Percentiles rank a stretch among this genome's conserved stretches.
phyloP scores from a whole-genome alignment of 2,113 vertebrate species.

The Chascanopsetta lugubris region DNA sequence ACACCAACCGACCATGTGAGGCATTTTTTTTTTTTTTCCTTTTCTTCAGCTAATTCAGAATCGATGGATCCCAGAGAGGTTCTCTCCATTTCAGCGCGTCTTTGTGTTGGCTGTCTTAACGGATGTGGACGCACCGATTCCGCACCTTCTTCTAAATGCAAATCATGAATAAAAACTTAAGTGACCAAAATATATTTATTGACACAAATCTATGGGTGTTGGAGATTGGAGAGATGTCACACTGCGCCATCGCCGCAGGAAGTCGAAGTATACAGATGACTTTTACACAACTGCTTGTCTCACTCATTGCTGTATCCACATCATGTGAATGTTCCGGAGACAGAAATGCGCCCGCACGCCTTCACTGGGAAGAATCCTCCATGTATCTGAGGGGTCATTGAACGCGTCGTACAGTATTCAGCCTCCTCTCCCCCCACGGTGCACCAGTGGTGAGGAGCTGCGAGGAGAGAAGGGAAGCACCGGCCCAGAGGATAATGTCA shows the following conservation, averaged over 20 bases:
- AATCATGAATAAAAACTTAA: slow-evolving; percentile 69
- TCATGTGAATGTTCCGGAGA: slow-evolving; percentile 64
- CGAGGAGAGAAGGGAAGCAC: slow-evolving; percentile 22
- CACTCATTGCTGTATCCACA: slow-evolving; percentile 59
- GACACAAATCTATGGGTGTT: slow-evolving; percentile 44
- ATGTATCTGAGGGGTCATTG: slow-evolving; percentile 13
- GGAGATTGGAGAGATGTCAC: slow-evolving; percentile 30
- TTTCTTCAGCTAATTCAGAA: slow-evolving; percentile 26
- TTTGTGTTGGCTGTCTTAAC: slow-evolving; percentile 56
- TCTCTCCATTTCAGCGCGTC: slow-evolving; percentile 47
- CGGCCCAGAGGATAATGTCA: slow-evolving; percentile 62
- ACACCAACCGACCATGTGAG: slow-evolving; percentile 31
- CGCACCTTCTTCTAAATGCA: slow-evolving; percentile 58
- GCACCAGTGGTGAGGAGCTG: slow-evolving; percentile 15
- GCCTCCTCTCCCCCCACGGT: neutral
- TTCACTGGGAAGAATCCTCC: slow-evolving; percentile 3
- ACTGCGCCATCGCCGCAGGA: slow-evolving; percentile 14
- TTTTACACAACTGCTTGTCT: slow-evolving; percentile 51
- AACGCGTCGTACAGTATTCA: slow-evolving; percentile 5
- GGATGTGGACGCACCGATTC: slow-evolving; percentile 55
- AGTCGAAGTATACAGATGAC: slow-evolving; percentile 21
- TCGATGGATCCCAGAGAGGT: slow-evolving; percentile 6
- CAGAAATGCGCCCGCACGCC: slow-evolving; percentile 10
- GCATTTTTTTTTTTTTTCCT: slow-evolving; percentile 46
- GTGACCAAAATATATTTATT: slow-evolving; percentile 81